Percentiles rank a stretch among this genome's conserved stretches.
phyloP scores from a whole-genome alignment of 2,797 vertebrate species.

The Fratercula arctica region DNA sequence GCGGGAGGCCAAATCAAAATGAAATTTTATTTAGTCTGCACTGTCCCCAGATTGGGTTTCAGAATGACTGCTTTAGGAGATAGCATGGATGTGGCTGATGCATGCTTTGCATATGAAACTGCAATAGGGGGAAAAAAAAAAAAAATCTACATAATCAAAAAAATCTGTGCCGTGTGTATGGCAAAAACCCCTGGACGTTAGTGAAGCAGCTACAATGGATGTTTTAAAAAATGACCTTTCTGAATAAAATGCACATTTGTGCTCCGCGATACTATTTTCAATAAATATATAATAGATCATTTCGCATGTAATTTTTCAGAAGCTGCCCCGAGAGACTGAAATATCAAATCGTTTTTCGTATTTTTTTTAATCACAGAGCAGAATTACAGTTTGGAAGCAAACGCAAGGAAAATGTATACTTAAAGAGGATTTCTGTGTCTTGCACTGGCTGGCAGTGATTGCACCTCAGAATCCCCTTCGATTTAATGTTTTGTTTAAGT shows the following conservation, averaged over 20 bases:
- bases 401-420: slow-evolving; percentile 8
- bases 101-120: slow-evolving; percentile 90
- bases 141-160: slow-evolving; percentile 85
- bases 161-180: slow-evolving; percentile 78
- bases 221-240: slow-evolving; percentile 62
- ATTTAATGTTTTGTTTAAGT: slow-evolving; percentile 62
- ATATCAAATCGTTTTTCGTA: neutral
- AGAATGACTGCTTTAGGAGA: slow-evolving; percentile 86
- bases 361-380: neutral
- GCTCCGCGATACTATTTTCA: slow-evolving; percentile 10
- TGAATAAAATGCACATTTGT: slow-evolving; percentile 37
- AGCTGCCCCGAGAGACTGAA: slow-evolving; percentile 12
- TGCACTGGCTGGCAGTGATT: slow-evolving; percentile 30
- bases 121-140: slow-evolving; percentile 66
- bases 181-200: slow-evolving; percentile 73
- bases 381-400: slow-evolving; percentile 57
- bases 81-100: slow-evolving; percentile 82
- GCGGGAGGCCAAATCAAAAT: slow-evolving; percentile 92
- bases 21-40: slow-evolving; percentile 92
- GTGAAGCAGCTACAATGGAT: slow-evolving; percentile 49
- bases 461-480: slow-evolving; percentile 46
- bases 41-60: slow-evolving; percentile 90
- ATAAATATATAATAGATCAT: slow-evolving; percentile 39
- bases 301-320: slow-evolving; percentile 47
- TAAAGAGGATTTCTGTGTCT: slow-evolving; percentile 11